Evolutionary conservation across 2,888 invertebrate genomes (phyloP), one percentile per base, ranked within the genome.

Genomic region (Caenorhabditis panamensis): DNA sequence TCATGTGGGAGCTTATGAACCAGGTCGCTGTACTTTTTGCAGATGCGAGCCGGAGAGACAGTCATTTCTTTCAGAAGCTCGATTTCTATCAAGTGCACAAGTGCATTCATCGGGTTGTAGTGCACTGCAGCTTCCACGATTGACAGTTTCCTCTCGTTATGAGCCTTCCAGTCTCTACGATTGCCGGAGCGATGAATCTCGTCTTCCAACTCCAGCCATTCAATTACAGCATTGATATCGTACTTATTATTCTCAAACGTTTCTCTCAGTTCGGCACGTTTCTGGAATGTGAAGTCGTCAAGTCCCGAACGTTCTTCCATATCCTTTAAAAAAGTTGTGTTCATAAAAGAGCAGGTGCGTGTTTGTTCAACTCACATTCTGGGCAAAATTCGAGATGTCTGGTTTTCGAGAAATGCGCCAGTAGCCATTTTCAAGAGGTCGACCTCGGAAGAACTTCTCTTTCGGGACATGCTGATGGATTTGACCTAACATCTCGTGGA

Each of bases 1-100:
- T 76, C 62, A 36, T 76, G 71, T 6, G 76, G 76, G n/a, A 66
- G 66, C 1, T 31, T 53, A 18, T 24, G 22, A 6, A 22, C n/a
- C 1, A 64, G 2, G 0, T 0, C 16, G 8, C 51, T 22, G 59
- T 31, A 68, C 2, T 49, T 16, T 2, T 20, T 16, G 31, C 68
- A 9, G 9, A 68, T 26, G 9, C 8, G n/a, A 16, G 9, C 22
- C 47, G 8, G 54, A 8, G 16, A 13, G 11, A n/a, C n/a, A 11
- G 18, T 18, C 66, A 67, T 18, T 58, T 75, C 37, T 11, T 67
- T 66, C 20, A 61, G 2, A 8, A 41, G 28, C 20, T 75, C 75
- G 24, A 75, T 53, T 20, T 53, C n/a, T 61, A 59, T 75, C 44
- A 75, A 22, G 9, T 56, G 36, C 2, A 73, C 9, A 2, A 13